phyloP scores from a whole-genome alignment of 2,888 invertebrate species.

The Hirtodrosophila trivittata region DNA sequence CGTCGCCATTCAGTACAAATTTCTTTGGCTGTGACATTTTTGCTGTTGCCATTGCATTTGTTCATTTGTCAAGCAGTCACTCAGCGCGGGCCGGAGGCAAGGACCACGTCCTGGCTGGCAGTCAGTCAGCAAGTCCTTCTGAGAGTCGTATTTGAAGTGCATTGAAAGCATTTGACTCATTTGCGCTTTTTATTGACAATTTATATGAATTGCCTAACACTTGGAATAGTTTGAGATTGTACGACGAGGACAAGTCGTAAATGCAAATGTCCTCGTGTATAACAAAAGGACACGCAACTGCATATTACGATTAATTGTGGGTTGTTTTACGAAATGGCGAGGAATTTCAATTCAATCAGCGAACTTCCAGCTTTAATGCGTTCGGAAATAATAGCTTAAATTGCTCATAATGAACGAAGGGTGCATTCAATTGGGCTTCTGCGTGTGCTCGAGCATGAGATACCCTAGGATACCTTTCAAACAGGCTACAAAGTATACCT shows the following conservation, averaged over 20 bases:
- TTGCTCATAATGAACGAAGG: no score
- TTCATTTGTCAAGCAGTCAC: conserved; percentile 14
- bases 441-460: no score
- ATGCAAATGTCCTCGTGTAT: background rate
- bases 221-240: background rate
- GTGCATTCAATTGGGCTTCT: no score
- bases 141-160: conserved; percentile 20
- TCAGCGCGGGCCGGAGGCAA: background rate
- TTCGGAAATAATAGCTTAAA: no score
- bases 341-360: no score
- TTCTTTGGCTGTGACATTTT: conserved; percentile 17
- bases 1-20: background rate
- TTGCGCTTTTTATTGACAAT: conserved; percentile 52
- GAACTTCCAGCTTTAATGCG: no score
- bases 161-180: conserved; percentile 36
- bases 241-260: background rate
- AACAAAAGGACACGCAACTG: background rate
- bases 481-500: no score
- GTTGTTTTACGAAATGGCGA: no score
- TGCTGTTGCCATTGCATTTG: conserved; percentile 13
- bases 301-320: background rate
- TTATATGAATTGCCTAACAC: conserved; percentile 30
- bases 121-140: conserved; percentile 25
- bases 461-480: no score
- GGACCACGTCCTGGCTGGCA: background rate